Conservation (phyloP, 2,113 vertebrate species). For the Nothoprocta pentlandii region DNA sequence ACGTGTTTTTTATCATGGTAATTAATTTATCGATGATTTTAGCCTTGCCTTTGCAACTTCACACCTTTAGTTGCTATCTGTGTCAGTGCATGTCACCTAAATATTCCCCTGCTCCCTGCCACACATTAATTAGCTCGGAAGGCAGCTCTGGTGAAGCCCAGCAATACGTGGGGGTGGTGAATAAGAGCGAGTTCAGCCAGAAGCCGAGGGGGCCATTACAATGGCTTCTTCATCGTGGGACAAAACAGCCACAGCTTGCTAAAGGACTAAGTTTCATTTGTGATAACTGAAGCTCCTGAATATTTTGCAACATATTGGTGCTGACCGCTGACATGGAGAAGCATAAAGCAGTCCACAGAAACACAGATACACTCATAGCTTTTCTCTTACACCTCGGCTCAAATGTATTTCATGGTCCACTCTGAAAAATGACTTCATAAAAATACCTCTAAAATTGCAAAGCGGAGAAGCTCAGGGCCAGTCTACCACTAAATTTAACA, state of each 20-base stretch:
- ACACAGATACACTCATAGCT: fast-evolving
- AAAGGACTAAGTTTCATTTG: not conserved
- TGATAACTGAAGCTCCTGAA: not conserved
- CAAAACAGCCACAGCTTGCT: not conserved
- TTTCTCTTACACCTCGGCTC: not conserved
- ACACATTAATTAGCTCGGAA: not conserved
- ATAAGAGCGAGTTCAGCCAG: not conserved
- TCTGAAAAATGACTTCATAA: not conserved
- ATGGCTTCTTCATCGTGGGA: not conserved
- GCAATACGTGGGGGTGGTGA: not conserved
- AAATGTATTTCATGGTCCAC: not conserved
- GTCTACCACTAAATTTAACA: not conserved
- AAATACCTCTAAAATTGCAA: not conserved
- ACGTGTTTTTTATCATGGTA: not conserved
- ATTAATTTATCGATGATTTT: not conserved
- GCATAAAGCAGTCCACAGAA: not conserved
- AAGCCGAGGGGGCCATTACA: not conserved
- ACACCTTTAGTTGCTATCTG: not conserved
- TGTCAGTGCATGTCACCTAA: not conserved
- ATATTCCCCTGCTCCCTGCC: not conserved
- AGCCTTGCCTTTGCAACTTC: not conserved
- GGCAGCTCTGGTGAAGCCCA: not conserved
- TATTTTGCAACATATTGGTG: not conserved
- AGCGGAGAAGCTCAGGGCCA: not conserved
- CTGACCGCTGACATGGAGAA: not conserved